Conservation (phyloP, 2,888 invertebrate genomes). For the Apamea crenata region DNA sequence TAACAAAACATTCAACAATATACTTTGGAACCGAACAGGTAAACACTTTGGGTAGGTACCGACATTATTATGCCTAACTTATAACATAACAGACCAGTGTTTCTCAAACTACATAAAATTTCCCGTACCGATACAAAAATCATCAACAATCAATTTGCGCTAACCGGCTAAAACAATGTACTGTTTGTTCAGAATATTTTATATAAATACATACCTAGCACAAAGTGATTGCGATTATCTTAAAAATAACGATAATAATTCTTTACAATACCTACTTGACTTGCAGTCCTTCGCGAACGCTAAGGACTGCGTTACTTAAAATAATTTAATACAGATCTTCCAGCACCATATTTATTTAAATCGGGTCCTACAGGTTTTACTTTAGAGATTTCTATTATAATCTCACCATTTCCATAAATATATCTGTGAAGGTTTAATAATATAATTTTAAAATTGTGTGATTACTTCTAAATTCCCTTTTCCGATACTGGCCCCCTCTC, state of each 20-base stretch:
- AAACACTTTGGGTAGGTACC: slow-evolving; percentile 88
- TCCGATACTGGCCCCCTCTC: slow-evolving; percentile 84
- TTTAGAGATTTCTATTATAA: slow-evolving; percentile 66
- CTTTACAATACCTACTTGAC: slow-evolving; percentile 77
- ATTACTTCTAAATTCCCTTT: slow-evolving; percentile 64
- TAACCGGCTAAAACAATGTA: slow-evolving; percentile 61
- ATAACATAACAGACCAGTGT: slow-evolving; percentile 85
- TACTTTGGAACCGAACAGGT: slow-evolving; percentile 88
- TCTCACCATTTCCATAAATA: slow-evolving; percentile 66
- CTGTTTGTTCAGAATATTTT: slow-evolving; percentile 64
- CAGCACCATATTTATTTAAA: slow-evolving; percentile 84
- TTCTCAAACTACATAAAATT: slow-evolving; percentile 82
- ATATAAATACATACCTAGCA: slow-evolving; percentile 67
- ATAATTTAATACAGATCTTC: slow-evolving; percentile 86
- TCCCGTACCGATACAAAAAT: slow-evolving; percentile 64
- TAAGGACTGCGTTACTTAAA: slow-evolving; percentile 74
- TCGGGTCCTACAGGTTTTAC: slow-evolving; percentile 74
- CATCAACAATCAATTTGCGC: slow-evolving; percentile 72
- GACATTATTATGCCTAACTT: slow-evolving; percentile 86
- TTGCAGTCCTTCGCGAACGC: slow-evolving; percentile 73
- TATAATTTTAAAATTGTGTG: slow-evolving; percentile 67
- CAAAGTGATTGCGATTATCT: slow-evolving; percentile 74
- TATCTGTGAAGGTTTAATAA: slow-evolving; percentile 66
- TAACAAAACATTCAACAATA: slow-evolving; percentile 90
- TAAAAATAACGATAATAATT: slow-evolving; percentile 74